Base-by-base conservation (phyloP, 2,113 vertebrate genomes). In the Pseudorhombus dupliciocellatus region DNA sequence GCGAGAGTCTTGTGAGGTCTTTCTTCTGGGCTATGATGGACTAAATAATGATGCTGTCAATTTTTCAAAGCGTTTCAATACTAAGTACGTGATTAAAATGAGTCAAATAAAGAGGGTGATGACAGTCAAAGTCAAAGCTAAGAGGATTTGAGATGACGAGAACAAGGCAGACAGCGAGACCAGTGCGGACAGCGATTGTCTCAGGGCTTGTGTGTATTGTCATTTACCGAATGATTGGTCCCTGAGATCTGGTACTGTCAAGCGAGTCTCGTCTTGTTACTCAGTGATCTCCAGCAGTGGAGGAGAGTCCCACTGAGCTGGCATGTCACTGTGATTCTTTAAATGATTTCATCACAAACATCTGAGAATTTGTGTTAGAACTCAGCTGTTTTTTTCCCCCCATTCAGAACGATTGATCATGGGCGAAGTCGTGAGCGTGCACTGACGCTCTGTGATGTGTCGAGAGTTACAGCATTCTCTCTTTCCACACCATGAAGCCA, bases 41-140 rank as follows among this genome's bases (percentile, higher is more conserved):
- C 93, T 92, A 93, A 94, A 92, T 91, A 85, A 92, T 92, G 91
- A 93, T 89, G 88, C 92, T 92, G 92, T 92, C 83, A 82, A 25
- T 64, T 81, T 94, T 93, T 94, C 91, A 95, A 93, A 95, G 93
- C 31, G 22, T 80, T 83, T 90, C 91, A 77, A 79, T 89, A 76
- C 80, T 53, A 12, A 81, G 55, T 80, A 84, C 53, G 37, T 89
- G 87, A 91, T 90, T 84, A 83, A 68, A 63, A 87, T 58, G 82
- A 76, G 80, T 67, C 79, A 72, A 86, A 88, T 80, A 79, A 90
- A 87, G 75, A 82, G 84, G 68, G 57, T 48, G 84, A 79, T 81
- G 85, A 90, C 77, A 77, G 79, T 64, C 50, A 16, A 21, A 69
- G 87, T 85, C 66, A 75, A 87, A 86, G 80, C 75, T 53, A 20